These are phyloP conservation scores for Taxidea taxus DNA, from an alignment of 2,113 vertebrate species.

Conservation along the genomic window DNA sequence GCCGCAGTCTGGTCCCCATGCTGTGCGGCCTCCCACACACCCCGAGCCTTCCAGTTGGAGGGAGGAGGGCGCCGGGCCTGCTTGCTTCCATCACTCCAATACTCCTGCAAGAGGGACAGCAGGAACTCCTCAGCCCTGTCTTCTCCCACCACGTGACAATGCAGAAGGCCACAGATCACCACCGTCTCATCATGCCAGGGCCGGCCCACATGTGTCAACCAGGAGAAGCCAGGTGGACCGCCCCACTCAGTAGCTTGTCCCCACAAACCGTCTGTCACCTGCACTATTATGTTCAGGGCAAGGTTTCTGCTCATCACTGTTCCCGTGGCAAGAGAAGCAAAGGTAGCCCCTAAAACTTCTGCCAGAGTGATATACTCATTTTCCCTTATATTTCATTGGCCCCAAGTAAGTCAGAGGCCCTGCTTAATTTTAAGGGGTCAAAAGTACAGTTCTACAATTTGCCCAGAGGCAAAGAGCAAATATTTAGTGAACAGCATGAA, in stretches of 20 bases:
- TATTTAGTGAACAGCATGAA: not conserved
- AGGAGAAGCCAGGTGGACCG: not conserved
- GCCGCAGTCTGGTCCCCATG: not conserved
- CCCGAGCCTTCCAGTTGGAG: not conserved
- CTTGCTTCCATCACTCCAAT: not conserved
- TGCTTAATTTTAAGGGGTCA: not conserved
- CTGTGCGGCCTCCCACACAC: not conserved
- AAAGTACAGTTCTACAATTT: not conserved
- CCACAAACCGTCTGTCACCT: not conserved
- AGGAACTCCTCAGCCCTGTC: not conserved
- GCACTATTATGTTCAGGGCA: not conserved
- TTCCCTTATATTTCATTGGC: not conserved
- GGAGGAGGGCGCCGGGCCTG: not conserved
- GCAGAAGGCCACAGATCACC: not conserved
- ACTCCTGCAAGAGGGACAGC: not conserved
- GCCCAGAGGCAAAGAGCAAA: not conserved
- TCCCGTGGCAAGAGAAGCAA: not conserved
- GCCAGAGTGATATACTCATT: not conserved
- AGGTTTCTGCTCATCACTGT: not conserved
- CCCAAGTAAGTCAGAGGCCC: not conserved
- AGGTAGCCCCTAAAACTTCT: not conserved
- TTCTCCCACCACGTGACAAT: not conserved
- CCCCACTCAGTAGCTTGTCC: not conserved
- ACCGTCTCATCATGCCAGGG: rapidly evolving
- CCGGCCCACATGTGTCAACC: not conserved